Conservation (phyloP, 2,888 invertebrate genomes). For the Agrotis segetum region DNA sequence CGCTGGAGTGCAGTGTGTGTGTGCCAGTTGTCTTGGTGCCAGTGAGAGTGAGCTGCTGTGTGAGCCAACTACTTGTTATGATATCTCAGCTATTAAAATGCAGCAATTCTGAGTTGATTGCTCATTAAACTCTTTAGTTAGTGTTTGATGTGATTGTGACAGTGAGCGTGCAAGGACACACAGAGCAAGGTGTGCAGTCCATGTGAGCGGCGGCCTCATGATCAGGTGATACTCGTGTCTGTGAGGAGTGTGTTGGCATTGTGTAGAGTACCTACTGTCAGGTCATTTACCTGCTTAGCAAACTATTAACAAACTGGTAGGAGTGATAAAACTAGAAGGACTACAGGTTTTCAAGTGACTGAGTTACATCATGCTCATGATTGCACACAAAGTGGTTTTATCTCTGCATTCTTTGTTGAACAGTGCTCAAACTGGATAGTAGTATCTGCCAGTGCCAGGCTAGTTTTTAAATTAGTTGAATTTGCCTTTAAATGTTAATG, state of each 20-base stretch:
- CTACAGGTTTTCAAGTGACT: conserved; percentile 66
- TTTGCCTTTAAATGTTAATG: conserved; percentile 54
- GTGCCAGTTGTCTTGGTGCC: conserved; percentile 69
- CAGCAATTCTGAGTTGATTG: conserved; percentile 65
- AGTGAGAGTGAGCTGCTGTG: conserved; percentile 70
- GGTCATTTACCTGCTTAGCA: conserved; percentile 69
- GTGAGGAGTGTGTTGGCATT: conserved; percentile 49
- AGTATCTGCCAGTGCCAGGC: conserved; percentile 43
- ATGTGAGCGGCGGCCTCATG: conserved; percentile 70
- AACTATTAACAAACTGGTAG: conserved; percentile 67
- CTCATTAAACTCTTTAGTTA: conserved; percentile 67
- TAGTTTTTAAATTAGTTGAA: conserved; percentile 55
- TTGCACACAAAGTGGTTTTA: conserved; percentile 69
- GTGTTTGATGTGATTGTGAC: conserved; percentile 70
- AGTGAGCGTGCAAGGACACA: conserved; percentile 48
- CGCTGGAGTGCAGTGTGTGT: conserved; percentile 70
- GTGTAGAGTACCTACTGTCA: conserved; percentile 59
- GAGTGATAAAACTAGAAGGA: conserved; percentile 69
- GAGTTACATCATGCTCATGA: conserved; percentile 70
- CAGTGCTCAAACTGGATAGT: conserved; percentile 62
- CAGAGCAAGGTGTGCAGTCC: conserved; percentile 33
- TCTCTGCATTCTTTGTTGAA: conserved; percentile 68
- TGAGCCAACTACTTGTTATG: conserved; percentile 61
- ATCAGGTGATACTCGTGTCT: conserved; percentile 69
- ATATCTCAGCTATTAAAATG: conserved; percentile 62